phyloP scores from a whole-genome alignment of 2,888 invertebrate genomes.

The Chironomus riparius region DNA sequence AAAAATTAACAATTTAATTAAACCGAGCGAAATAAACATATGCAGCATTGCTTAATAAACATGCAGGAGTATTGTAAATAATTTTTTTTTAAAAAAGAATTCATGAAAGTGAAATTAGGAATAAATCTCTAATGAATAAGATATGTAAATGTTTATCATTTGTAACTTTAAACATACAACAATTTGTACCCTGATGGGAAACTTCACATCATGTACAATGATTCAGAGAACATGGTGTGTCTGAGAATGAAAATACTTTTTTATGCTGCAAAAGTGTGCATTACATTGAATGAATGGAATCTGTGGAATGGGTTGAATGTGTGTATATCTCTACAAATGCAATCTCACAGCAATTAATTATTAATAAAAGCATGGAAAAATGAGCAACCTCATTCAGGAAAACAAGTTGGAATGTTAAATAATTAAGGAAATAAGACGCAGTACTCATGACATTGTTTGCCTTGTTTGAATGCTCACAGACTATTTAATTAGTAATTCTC shows the following conservation, averaged over 20 bases:
- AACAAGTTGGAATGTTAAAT: no score
- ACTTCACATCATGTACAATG: not conserved
- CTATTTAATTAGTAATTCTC: no score
- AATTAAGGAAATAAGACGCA: no score
- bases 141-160: not conserved
- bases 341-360: not conserved
- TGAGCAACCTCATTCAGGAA: not conserved
- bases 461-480: no score
- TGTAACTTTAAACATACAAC: not conserved
- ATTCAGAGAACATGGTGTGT: no score
- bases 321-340: not conserved
- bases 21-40: not conserved
- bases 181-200: not conserved
- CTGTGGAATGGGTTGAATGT: no score
- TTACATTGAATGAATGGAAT: no score
- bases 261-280: no score
- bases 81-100: not conserved
- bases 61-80: no score
- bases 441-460: no score
- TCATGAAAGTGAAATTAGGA: not conserved
- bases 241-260: no score
- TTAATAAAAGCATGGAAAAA: not conserved
- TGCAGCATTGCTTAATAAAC: no score
- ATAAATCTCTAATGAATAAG: not conserved
- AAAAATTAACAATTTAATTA: slow-evolving; percentile 9